These are phyloP conservation scores for Resseliella maxima DNA, from an alignment of 2,888 invertebrate genomes.

Conservation along the genomic window DNA sequence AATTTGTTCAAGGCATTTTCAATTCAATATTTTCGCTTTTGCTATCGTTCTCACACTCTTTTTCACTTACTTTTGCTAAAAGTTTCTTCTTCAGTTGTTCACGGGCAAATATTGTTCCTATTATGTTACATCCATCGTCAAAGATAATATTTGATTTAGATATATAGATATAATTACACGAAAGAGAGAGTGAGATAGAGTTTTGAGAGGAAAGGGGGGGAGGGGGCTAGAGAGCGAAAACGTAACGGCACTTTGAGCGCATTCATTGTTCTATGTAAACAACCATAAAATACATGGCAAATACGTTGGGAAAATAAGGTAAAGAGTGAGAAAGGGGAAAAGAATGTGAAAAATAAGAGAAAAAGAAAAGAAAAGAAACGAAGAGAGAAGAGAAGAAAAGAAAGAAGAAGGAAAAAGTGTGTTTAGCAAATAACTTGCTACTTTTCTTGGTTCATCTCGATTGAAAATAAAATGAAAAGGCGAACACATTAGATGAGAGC, in stretches of 20 bases:
- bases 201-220: no score
- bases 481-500: neutral
- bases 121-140: slow-evolving; percentile 55
- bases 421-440: neutral
- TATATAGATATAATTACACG: slow-evolving; percentile 48
- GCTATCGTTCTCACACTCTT: neutral
- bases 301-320: neutral
- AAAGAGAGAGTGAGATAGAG: neutral
- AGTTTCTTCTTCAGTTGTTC: neutral
- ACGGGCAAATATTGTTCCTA: slow-evolving; percentile 51
- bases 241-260: neutral
- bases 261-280: slow-evolving; percentile 43
- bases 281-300: neutral
- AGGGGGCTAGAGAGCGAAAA: neutral
- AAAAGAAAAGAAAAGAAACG: no score
- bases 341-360: neutral
- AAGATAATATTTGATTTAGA: slow-evolving; percentile 56
- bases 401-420: neutral
- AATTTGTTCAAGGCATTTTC: slow-evolving; percentile 37
- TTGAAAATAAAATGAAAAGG: neutral
- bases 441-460: neutral
- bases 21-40: neutral
- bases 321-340: neutral
- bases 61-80: slow-evolving; percentile 7
- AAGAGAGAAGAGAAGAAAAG: no score